Percentiles rank a stretch among this genome's conserved stretches.
phyloP scores from a whole-genome alignment of 2,797 vertebrate genomes.

The Catharus ustulatus region DNA sequence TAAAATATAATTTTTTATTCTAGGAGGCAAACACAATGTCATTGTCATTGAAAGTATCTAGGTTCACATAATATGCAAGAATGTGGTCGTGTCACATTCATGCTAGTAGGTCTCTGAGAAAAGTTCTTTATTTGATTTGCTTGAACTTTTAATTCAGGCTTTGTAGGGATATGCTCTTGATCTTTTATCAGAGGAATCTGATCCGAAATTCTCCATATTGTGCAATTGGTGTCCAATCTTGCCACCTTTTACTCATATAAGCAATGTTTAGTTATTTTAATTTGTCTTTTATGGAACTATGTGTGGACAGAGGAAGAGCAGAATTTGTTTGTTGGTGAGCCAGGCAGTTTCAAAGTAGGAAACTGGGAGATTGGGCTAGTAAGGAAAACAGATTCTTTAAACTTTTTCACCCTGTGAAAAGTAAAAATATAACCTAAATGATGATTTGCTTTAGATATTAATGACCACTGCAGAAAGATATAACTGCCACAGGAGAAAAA shows the following conservation, averaged over 20 bases:
- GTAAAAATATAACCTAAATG: background rate
- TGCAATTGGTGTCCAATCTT: accelerated
- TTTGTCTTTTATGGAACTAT: background rate
- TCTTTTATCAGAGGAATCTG: background rate
- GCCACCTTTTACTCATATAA: background rate
- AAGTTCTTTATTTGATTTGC: background rate
- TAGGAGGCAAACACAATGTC: background rate
- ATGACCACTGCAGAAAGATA: accelerated
- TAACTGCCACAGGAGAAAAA: background rate
- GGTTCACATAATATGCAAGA: background rate
- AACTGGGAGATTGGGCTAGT: background rate
- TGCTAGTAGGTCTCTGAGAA: background rate
- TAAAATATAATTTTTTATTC: background rate
- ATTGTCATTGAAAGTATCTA: background rate
- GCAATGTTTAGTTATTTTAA: background rate
- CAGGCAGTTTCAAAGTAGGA: background rate
- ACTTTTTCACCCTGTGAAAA: background rate
- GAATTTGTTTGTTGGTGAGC: background rate
- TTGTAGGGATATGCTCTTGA: background rate
- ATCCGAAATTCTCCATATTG: background rate
- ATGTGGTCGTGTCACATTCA: background rate
- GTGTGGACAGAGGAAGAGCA: background rate
- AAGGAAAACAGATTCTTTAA: background rate
- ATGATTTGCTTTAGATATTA: background rate
- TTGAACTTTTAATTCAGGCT: background rate